Base-by-base conservation (phyloP, 2,113 vertebrate species). In the Perccottus glenii region DNA sequence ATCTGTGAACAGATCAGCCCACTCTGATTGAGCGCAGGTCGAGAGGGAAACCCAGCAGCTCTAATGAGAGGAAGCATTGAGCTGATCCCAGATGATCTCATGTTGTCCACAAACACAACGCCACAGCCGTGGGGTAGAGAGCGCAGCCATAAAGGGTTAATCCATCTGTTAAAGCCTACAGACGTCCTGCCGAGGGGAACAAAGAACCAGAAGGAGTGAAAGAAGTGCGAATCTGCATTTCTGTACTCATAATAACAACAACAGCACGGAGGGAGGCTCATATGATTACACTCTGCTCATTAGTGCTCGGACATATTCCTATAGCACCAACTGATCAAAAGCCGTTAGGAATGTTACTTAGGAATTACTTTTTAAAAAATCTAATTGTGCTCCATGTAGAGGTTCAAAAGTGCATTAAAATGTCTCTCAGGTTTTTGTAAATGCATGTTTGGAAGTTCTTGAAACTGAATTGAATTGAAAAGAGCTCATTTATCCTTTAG, bases 71-170 rank as follows among this genome's bases (percentile, higher is more conserved):
- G 36, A 68, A 48, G 47, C 53, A 60, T 44, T 5, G 57, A 0
- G 55, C 4, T 81, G 72, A 87, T 85, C 65, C 75, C 59, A 64
- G 77, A 84, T 84, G 67, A 85, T 86, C 82, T 70, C 55, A 50
- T 62, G 81, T 84, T 64, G 72, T 77, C 64, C 33, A 43, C 44
- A 83, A 78, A 77, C 66, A 69, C 46, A 75, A 74, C 81, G 64
- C 74, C 70, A 36, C 55, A 56, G 58, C 70, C 56, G 52, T n/a
- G 9, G 48, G 70, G 61, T 72, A 63, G 51, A 70, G 36, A 61
- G 19, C 38, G 38, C 38, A 49, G 14, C 55, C 70, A 79, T 61
- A 73, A 78, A 79, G 79, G 67, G 77, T 85, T 87, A 84, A 87
- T 84, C 81, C 79, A 62, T 61, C 64, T 67, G 70, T 77, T 75